Evolutionary conservation across 2,888 invertebrate genomes (phyloP).

Genomic region (Eledona agricola): DNA sequence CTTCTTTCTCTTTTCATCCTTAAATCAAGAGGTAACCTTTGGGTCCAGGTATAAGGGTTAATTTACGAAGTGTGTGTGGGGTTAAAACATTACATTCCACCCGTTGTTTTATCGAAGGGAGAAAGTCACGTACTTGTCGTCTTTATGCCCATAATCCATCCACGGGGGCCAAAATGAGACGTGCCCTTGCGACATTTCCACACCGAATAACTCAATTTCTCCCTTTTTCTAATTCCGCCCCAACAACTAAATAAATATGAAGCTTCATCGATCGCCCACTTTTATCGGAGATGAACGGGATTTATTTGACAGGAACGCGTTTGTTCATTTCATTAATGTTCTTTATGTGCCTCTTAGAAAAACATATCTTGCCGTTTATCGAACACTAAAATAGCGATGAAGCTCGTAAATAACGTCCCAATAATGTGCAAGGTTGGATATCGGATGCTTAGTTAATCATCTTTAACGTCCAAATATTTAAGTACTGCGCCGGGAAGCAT

Average conservation of each 20-base stretch:
- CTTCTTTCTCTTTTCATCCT: not conserved
- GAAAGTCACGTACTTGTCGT: conserved; percentile 39
- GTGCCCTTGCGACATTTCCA: conserved; percentile 24
- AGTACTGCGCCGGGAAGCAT: no score
- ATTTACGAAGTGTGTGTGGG: conserved; percentile 13
- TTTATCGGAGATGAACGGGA: conserved; percentile 35
- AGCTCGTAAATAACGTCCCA: conserved; percentile 24
- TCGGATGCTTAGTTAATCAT: no score
- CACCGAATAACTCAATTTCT: conserved; percentile 20
- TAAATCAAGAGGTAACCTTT: conserved; percentile 21
- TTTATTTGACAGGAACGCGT: conserved; percentile 35
- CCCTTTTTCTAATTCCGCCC: no score
- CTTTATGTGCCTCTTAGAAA: conserved; percentile 27
- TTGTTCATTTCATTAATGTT: conserved; percentile 42
- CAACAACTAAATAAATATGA: conserved; percentile 8
- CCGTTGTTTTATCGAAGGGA: conserved; percentile 34
- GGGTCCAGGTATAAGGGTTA: conserved; percentile 17
- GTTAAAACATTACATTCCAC: conserved; percentile 29
- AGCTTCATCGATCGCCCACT: conserved; percentile 7
- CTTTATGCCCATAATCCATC: conserved; percentile 45
- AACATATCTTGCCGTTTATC: conserved; percentile 31
- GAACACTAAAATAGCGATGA: conserved; percentile 29
- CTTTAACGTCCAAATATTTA: no score
- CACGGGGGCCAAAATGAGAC: conserved; percentile 41
- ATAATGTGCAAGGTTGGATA: no score